phyloP scores from a whole-genome alignment of 2,113 vertebrate species.

The Odocoileus virginianus region DNA sequence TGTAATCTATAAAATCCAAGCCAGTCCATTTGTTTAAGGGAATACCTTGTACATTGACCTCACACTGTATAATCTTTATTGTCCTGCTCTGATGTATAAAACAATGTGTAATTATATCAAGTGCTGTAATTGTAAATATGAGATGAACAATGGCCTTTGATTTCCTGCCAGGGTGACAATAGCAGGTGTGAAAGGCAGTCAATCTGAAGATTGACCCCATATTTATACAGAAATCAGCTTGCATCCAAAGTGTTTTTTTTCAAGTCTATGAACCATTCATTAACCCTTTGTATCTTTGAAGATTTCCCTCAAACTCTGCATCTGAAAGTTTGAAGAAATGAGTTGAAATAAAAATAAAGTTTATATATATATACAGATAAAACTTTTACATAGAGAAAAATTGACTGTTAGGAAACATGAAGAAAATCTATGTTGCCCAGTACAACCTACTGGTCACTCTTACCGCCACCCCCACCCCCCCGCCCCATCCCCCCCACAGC shows the following conservation, averaged over 20 bases:
- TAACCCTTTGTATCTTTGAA: slow-evolving; percentile 31
- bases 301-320: slow-evolving; percentile 59
- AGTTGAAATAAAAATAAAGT: slow-evolving; percentile 71
- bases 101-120: neutral
- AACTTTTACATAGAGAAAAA: neutral
- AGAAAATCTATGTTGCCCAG: neutral
- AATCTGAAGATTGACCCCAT: neutral
- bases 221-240: neutral
- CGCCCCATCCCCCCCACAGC: neutral
- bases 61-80: slow-evolving; percentile 47
- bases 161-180: neutral
- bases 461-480: neutral
- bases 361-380: slow-evolving; percentile 48
- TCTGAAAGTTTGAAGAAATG: slow-evolving; percentile 73
- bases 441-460: too few species aligned
- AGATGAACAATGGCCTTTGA: slow-evolving; percentile 6
- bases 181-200: neutral
- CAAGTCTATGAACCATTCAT: slow-evolving; percentile 21
- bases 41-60: slow-evolving; percentile 57
- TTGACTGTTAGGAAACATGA: neutral
- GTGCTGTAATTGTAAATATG: neutral
- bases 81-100: slow-evolving; percentile 28
- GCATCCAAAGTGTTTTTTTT: neutral
- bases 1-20: slow-evolving; percentile 31
- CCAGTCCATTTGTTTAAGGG: slow-evolving; percentile 21